Conservation (phyloP, 2,797 vertebrate species). For the Cheirogaleus major region DNA sequence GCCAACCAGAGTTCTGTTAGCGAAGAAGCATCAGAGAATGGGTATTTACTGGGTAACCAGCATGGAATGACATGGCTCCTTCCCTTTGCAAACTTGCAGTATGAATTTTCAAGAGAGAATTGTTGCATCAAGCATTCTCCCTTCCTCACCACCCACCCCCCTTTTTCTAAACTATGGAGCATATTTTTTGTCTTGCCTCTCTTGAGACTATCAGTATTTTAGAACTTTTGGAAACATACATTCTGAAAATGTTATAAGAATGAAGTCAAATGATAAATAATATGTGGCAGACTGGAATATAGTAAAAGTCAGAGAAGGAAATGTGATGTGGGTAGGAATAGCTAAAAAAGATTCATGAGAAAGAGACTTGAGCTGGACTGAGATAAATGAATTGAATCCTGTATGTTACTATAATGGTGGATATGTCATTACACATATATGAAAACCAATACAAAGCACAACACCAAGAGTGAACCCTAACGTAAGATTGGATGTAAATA, state of each 20-base stretch:
- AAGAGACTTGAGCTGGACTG: neutral
- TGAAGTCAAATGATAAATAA: neutral
- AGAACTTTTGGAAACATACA: neutral
- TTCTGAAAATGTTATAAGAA: neutral
- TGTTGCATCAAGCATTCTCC: neutral
- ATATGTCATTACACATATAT: neutral
- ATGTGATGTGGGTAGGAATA: neutral
- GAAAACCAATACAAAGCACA: neutral
- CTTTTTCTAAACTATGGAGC: neutral
- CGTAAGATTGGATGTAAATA: neutral
- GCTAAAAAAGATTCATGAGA: neutral
- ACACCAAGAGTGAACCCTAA: neutral
- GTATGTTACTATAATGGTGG: no score
- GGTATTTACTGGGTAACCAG: neutral
- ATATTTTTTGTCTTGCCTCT: neutral
- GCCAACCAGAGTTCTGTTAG: neutral
- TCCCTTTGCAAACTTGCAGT: neutral
- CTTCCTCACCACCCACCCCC: neutral
- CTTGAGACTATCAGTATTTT: neutral
- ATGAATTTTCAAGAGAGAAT: neutral
- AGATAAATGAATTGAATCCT: neutral
- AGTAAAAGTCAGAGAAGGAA: neutral
- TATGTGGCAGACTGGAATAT: neutral
- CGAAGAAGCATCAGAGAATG: neutral
- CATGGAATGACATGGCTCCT: neutral